These are phyloP conservation scores for Pseudococcus jackbeardsleyi DNA, from an alignment of 2,888 invertebrate genomes.

Conservation along the genomic window DNA sequence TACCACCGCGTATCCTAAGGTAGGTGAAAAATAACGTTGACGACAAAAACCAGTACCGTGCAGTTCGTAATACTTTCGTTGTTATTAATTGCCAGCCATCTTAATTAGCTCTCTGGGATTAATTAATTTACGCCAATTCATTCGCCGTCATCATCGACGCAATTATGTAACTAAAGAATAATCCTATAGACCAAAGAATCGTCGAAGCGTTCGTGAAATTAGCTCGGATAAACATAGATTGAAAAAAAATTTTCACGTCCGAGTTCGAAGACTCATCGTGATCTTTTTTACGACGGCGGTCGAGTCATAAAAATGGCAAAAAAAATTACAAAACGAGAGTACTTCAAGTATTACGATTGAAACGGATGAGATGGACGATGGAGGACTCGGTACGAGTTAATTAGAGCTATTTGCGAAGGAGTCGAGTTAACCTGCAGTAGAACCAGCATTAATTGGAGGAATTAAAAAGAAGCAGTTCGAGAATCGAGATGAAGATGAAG, in stretches of 20 bases:
- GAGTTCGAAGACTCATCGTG: background rate
- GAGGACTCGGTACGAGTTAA: background rate
- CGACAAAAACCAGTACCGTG: conserved; percentile 12
- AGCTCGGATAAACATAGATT: background rate
- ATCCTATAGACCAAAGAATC: background rate
- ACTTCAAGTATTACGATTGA: background rate
- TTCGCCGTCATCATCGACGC: background rate
- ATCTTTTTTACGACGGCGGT: background rate
- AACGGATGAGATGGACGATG: background rate
- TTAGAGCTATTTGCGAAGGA: conserved; percentile 21
- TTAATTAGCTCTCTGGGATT: conserved; percentile 21
- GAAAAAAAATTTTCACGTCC: background rate
- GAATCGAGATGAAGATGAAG: background rate
- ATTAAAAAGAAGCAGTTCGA: conserved; percentile 13
- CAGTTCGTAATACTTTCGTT: conserved; percentile 11
- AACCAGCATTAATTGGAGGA: conserved; percentile 24
- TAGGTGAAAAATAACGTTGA: background rate
- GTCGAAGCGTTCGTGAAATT: background rate
- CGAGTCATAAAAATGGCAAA: background rate
- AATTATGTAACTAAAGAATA: background rate
- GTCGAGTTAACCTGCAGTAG: background rate
- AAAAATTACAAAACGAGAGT: conserved; percentile 11
- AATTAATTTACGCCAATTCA: conserved; percentile 16
- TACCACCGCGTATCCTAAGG: no score
- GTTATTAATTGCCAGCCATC: conserved; percentile 1